Percentiles rank a stretch among this genome's conserved stretches.
These are phyloP conservation scores for Axis porcinus DNA, from an alignment of 2,113 vertebrate species.

Conservation along the genomic window DNA sequence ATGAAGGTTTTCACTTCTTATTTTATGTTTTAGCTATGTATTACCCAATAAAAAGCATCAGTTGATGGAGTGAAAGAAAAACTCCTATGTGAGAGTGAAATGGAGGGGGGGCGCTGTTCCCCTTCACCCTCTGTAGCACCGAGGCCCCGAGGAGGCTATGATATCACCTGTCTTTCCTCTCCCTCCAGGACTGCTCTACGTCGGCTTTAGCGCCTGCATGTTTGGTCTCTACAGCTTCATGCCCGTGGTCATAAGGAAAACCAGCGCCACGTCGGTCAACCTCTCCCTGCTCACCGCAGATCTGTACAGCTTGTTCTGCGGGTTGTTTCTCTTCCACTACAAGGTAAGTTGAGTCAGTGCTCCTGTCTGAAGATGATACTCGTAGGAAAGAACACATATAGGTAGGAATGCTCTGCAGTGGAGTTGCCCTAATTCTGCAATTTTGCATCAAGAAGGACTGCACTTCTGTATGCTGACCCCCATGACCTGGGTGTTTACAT, in stretches of 20 bases:
- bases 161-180: neutral
- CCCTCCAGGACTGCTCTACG: slow-evolving; percentile 89
- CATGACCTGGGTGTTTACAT: neutral
- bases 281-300: slow-evolving; percentile 94
- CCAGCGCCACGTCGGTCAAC: slow-evolving; percentile 93
- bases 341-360: slow-evolving; percentile 83
- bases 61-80: neutral
- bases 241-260: slow-evolving; percentile 95
- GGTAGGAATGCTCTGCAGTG: neutral
- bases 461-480: neutral
- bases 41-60: neutral
- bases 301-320: slow-evolving; percentile 95
- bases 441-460: neutral
- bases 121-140: neutral
- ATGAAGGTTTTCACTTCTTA: neutral
- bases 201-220: slow-evolving; percentile 95
- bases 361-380: neutral
- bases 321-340: slow-evolving; percentile 95
- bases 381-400: neutral
- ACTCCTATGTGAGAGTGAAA: neutral
- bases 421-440: neutral
- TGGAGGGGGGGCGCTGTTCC: accelerated
- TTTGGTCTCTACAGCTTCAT: slow-evolving; percentile 97
- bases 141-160: neutral
- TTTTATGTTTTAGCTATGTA: neutral